These are phyloP conservation scores for Pasiphila rectangulata DNA, from an alignment of 2,888 invertebrate genomes.

Conservation along the genomic window DNA sequence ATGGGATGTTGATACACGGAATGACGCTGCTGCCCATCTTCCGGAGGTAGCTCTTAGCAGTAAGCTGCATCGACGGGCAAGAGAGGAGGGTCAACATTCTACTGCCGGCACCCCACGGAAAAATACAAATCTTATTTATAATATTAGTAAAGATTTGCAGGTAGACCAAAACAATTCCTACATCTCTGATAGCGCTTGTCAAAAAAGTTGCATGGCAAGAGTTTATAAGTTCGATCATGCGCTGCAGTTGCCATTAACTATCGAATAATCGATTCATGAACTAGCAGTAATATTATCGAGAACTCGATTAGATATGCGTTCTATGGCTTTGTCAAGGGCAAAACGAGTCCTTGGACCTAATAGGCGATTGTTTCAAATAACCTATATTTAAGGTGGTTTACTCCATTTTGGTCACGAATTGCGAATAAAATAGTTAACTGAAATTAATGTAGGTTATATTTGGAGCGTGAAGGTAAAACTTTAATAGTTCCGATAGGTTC, in stretches of 20 bases:
- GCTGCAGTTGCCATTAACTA: too few relatives aligned
- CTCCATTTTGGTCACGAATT: conserved; percentile 1
- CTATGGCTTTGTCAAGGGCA: background rate
- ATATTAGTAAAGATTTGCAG: background rate
- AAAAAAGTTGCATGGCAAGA: background rate
- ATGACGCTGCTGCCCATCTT: too few relatives aligned
- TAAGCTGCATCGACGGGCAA: too few relatives aligned
- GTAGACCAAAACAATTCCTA: background rate
- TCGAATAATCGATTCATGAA: background rate
- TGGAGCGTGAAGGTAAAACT: background rate
- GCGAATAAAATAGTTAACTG: conserved; percentile 3
- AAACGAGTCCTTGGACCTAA: conserved; percentile 2
- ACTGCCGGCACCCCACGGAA: too few relatives aligned
- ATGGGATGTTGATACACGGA: too few relatives aligned
- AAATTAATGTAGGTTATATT: background rate
- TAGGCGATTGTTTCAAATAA: background rate
- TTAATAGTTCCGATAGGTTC: background rate
- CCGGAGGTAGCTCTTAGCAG: too few relatives aligned
- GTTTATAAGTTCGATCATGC: background rate
- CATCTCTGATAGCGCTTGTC: background rate
- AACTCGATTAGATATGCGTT: background rate
- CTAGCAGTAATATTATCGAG: background rate
- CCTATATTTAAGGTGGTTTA: background rate
- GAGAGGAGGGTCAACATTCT: too few relatives aligned
- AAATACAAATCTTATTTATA: too few relatives aligned